A percentile compares a stretch with the other conserved stretches of the same genome.
phyloP scores from a whole-genome alignment of 2,113 vertebrate genomes.

The Eolophus roseicapilla region DNA sequence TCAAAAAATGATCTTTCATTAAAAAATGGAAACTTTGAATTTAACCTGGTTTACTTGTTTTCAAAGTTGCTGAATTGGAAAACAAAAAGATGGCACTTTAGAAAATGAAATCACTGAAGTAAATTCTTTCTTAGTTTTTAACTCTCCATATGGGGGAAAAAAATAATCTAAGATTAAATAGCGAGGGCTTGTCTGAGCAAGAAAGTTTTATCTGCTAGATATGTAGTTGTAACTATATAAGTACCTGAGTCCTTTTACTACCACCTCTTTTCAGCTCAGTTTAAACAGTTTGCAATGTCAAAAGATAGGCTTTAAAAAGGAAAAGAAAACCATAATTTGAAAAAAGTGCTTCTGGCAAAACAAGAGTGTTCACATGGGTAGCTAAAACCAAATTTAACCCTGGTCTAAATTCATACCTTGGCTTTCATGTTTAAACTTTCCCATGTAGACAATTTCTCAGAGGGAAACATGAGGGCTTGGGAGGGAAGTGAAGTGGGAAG shows the following conservation, averaged over 20 bases:
- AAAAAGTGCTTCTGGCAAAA: background rate
- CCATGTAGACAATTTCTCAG: background rate
- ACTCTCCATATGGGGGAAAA: background rate
- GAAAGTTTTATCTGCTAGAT: background rate
- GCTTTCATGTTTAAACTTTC: slow-evolving; percentile 26
- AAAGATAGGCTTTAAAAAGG: background rate
- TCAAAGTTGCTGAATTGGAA: background rate
- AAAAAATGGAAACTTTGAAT: background rate
- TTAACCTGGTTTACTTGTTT: background rate
- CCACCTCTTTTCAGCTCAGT: background rate
- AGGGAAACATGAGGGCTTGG: background rate
- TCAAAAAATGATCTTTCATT: background rate
- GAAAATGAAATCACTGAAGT: background rate
- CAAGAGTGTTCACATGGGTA: background rate
- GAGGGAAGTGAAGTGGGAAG: slow-evolving; percentile 2
- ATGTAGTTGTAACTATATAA: background rate
- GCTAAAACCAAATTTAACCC: background rate
- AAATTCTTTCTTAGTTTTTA: background rate
- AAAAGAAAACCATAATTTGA: background rate
- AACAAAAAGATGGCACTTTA: background rate
- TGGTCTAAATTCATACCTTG: background rate
- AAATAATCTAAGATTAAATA: background rate
- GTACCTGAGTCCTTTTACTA: background rate
- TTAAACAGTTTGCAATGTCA: background rate
- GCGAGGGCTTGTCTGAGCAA: background rate